These are phyloP conservation scores for Triplophysa tibetana DNA, from an alignment of 2,113 vertebrate species.

Conservation along the genomic window DNA sequence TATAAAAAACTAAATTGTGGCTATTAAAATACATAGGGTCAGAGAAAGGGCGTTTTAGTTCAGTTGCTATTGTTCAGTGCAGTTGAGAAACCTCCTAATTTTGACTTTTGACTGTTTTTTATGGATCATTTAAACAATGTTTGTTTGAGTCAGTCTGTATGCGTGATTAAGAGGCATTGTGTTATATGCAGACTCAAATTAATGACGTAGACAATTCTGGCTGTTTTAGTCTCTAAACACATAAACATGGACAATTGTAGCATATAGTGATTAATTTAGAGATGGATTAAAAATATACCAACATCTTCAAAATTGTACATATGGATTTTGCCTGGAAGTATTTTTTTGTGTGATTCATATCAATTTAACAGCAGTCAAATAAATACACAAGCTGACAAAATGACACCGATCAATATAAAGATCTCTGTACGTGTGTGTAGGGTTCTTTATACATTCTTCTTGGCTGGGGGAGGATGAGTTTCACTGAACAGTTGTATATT, in stretches of 20 bases:
- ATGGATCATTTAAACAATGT: constrained; percentile 10
- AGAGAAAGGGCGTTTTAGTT: constrained; percentile 21
- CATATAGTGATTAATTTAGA: not conserved
- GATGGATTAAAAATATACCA: not conserved
- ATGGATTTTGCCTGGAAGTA: not conserved
- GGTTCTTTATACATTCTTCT: no score
- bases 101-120: not conserved
- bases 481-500: no score
- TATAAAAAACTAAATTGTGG: no score
- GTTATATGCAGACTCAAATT: not conserved
- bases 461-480: no score
- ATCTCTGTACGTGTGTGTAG: constrained; percentile 18
- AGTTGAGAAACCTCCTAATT: not conserved
- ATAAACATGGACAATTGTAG: not conserved
- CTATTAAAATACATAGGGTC: not conserved
- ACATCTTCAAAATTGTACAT: not conserved
- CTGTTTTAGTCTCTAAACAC: not conserved
- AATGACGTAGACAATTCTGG: not conserved
- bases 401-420: constrained; percentile 39
- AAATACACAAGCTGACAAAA: constrained; percentile 23
- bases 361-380: constrained; percentile 9
- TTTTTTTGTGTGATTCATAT: not conserved
- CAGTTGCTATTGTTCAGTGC: not conserved
- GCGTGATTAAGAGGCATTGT: not conserved
- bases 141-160: not conserved